Evolutionary conservation across 2,888 invertebrate genomes (phyloP).

Genomic region (Anoncus sp.): DNA sequence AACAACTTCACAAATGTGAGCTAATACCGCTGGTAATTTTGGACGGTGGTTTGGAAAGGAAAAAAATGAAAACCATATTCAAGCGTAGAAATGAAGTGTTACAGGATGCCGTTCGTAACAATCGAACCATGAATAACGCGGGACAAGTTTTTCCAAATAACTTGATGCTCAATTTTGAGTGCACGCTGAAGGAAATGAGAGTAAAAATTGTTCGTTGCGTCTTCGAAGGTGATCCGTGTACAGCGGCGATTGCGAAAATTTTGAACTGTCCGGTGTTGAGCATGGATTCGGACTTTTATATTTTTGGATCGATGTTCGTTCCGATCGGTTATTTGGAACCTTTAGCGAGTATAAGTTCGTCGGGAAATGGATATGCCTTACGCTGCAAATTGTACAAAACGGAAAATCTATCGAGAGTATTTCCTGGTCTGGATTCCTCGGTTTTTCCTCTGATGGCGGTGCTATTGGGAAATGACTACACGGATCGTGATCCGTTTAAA

Average conservation of each 20-base stretch:
- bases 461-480: conserved; percentile 95
- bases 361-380: conserved; percentile 81
- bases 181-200: conserved; percentile 87
- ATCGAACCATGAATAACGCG: too few relatives aligned
- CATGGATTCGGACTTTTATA: conserved; percentile 97
- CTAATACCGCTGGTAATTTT: conserved; percentile 90
- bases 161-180: conserved; percentile 89
- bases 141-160: conserved; percentile 90
- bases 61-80: conserved; percentile 88
- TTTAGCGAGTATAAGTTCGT: conserved; percentile 83
- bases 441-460: conserved; percentile 92
- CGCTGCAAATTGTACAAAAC: conserved; percentile 90
- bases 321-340: conserved; percentile 91
- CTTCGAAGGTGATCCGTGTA: conserved; percentile 95
- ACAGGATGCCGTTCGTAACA: conserved; percentile 83
- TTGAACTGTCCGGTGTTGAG: conserved; percentile 94
- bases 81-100: conserved; percentile 86
- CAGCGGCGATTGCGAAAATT: conserved; percentile 91
- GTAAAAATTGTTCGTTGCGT: conserved; percentile 90
- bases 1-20: conserved; percentile 88
- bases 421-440: conserved; percentile 87
- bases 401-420: conserved; percentile 87
- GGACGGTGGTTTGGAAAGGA: conserved; percentile 91
- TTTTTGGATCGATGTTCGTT: conserved; percentile 93
- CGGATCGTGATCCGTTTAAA: conserved; percentile 87